Percentiles rank a stretch among this genome's conserved stretches.
Evolutionary conservation across 2,113 vertebrate species (phyloP).

Genomic region (Chloropsis hardwickii): DNA sequence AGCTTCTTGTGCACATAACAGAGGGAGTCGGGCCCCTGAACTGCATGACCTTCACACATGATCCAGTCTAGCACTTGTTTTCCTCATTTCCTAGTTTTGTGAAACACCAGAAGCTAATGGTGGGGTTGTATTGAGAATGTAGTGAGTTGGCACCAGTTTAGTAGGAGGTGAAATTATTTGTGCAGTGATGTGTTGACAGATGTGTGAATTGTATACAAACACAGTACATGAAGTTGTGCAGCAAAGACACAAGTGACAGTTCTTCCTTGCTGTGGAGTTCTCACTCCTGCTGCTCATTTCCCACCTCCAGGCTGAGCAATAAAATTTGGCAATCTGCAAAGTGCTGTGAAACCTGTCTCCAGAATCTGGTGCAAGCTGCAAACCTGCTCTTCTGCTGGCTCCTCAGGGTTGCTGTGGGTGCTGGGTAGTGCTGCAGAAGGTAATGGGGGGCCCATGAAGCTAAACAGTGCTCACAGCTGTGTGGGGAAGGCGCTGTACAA

Average conservation of each 20-base stretch:
- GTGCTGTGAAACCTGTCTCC: background rate
- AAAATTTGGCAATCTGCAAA: background rate
- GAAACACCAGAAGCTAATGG: background rate
- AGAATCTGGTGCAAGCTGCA: background rate
- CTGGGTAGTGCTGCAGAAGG: background rate
- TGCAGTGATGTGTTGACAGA: background rate
- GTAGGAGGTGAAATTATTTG: background rate
- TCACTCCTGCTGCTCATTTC: conserved; percentile 2
- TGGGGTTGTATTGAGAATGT: background rate
- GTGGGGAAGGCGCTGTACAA: rapidly evolving
- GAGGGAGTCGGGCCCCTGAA: background rate
- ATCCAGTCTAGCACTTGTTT: background rate
- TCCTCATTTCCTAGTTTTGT: background rate
- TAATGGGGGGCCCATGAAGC: background rate
- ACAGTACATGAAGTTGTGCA: background rate
- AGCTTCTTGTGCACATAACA: background rate
- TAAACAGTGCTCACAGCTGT: background rate
- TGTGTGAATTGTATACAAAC: background rate
- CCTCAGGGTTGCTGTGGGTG: background rate
- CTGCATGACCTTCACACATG: background rate
- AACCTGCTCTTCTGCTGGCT: background rate
- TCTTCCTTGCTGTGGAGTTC: background rate
- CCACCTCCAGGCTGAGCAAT: background rate
- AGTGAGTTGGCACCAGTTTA: background rate
- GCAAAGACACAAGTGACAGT: background rate